A percentile compares a stretch with the other conserved stretches of the same genome.
These are phyloP conservation scores for Xestia ashworthii DNA, from an alignment of 2,888 invertebrate genomes.

Conservation along the genomic window DNA sequence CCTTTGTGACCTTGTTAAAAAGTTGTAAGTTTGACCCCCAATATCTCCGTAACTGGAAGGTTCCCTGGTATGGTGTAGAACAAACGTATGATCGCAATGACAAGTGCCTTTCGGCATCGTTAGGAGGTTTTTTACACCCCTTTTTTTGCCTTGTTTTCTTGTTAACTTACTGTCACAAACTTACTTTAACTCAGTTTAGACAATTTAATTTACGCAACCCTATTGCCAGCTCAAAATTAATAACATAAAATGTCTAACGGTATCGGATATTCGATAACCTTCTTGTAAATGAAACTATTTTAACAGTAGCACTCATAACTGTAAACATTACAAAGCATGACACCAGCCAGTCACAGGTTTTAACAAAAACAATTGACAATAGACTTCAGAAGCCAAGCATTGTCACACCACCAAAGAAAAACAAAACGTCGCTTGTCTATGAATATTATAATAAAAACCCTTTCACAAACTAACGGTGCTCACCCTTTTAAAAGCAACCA, in stretches of 20 bases:
- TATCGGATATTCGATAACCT: background rate
- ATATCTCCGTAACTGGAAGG: too few species aligned
- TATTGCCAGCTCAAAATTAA: background rate
- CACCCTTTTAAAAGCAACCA: conserved; percentile 51
- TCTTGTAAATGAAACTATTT: background rate
- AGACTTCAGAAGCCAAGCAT: conserved; percentile 66
- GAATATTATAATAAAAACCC: conserved; percentile 78
- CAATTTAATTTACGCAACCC: background rate
- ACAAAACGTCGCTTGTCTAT: conserved; percentile 42
- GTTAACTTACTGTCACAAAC: background rate
- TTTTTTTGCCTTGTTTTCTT: too few species aligned
- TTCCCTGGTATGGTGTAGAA: too few species aligned
- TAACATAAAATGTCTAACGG: background rate
- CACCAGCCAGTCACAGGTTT: conserved; percentile 13
- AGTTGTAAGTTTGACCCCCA: too few species aligned
- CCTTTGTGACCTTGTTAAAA: too few species aligned
- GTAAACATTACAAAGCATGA: conserved; percentile 38
- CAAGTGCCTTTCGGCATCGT: too few species aligned
- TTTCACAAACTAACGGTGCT: conserved; percentile 70
- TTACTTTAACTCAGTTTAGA: background rate
- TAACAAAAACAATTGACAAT: conserved; percentile 55
- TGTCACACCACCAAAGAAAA: conserved; percentile 57
- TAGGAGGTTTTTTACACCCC: too few species aligned
- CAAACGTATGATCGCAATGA: too few species aligned
- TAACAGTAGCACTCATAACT: conserved; percentile 49